Evolutionary conservation across 2,113 vertebrate genomes (phyloP).

Genomic region (Climacteris rufus): DNA sequence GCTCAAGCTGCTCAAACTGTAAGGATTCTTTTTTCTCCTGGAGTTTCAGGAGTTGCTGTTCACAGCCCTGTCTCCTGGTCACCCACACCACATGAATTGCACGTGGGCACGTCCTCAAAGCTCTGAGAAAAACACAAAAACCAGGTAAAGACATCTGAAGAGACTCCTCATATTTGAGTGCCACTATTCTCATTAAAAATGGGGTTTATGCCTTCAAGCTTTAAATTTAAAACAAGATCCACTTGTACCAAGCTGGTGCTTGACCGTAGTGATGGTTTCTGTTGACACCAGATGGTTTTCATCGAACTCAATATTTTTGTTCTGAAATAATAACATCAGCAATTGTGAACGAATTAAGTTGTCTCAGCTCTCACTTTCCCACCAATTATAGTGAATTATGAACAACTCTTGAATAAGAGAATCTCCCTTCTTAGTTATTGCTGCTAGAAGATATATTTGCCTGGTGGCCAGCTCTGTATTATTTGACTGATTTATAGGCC

Average conservation of each 20-base stretch:
- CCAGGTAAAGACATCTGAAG: neutral
- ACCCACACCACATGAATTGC: no score
- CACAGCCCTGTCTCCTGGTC: neutral
- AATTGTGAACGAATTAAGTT: slow-evolving; percentile 40
- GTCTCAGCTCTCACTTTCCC: slow-evolving; percentile 28
- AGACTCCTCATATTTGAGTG: rapidly evolving
- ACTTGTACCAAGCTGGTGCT: neutral
- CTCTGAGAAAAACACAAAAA: neutral
- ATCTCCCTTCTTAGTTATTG: neutral
- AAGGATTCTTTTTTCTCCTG: neutral
- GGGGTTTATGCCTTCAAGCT: neutral
- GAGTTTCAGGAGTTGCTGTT: neutral
- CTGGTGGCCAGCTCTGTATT: neutral
- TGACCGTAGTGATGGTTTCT: neutral
- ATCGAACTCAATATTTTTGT: neutral
- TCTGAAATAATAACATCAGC: slow-evolving; percentile 14
- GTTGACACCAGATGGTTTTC: slow-evolving; percentile 46
- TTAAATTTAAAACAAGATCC: neutral
- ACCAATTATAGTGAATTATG: slow-evolving; percentile 63
- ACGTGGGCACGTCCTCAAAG: neutral
- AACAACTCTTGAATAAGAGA: neutral
- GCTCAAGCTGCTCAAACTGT: rapidly evolving
- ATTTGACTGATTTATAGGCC: slow-evolving; percentile 53
- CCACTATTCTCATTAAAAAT: neutral
- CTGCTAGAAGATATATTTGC: slow-evolving; percentile 39